Conservation (phyloP, 2,797 vertebrate species). For the Lepilemur septentrionalis region DNA sequence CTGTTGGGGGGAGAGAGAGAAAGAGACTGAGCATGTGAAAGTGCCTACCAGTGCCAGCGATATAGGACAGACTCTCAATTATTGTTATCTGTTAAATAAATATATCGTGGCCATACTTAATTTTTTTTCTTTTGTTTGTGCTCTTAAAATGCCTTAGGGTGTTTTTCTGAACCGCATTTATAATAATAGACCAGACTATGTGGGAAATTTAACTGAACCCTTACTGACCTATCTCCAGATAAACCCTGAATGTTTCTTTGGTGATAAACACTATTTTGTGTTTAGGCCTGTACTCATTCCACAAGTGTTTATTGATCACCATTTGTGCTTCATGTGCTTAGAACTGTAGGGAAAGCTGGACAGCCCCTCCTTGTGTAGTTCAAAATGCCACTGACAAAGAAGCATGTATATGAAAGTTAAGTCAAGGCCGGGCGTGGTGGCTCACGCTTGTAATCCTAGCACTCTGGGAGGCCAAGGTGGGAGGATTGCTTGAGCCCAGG, state of each 20-base stretch:
- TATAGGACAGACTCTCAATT: background rate
- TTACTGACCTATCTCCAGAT: background rate
- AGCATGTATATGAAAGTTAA: background rate
- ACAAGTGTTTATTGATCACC: background rate
- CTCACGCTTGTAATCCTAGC: too few relatives aligned
- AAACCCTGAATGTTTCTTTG: background rate
- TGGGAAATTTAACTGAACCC: background rate
- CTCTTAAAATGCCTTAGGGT: background rate
- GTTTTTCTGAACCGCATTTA: background rate
- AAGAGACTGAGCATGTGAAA: rapidly evolving
- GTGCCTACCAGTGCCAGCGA: too few relatives aligned
- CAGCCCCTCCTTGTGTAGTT: background rate
- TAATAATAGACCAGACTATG: background rate
- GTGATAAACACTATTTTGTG: background rate
- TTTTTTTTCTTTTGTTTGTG: background rate
- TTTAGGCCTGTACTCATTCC: background rate
- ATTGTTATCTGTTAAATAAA: background rate
- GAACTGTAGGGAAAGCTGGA: background rate
- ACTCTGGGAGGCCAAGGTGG: too few relatives aligned
- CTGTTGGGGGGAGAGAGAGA: background rate
- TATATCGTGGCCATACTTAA: background rate
- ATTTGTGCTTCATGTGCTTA: background rate
- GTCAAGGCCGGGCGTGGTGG: background rate
- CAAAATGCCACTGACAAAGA: background rate
- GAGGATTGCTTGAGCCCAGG: too few relatives aligned